Evolutionary conservation across 2,797 vertebrate species (phyloP).

Genomic region (Poeciliopsis paucimaculata): DNA sequence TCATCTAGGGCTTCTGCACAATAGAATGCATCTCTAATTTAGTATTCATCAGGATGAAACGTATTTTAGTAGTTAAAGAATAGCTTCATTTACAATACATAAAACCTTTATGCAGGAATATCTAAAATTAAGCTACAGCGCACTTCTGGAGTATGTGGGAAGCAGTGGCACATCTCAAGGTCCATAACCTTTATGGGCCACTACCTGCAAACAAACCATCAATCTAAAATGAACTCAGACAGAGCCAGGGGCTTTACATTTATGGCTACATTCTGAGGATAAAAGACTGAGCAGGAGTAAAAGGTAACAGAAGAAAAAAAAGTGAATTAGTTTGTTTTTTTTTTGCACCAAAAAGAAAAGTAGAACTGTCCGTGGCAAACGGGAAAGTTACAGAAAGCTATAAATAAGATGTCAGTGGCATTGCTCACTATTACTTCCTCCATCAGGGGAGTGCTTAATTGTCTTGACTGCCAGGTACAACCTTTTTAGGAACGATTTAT

Average conservation of each 20-base stretch:
- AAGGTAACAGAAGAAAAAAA: conserved; percentile 13
- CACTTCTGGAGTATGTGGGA: neutral
- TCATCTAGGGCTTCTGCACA: neutral
- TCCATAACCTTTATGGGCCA: conserved; percentile 36
- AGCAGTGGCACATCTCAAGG: conserved; percentile 9
- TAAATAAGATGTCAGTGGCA: conserved; percentile 63
- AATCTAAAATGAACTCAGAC: conserved; percentile 23
- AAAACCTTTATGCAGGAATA: conserved; percentile 1
- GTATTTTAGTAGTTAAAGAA: neutral
- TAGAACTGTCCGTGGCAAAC: conserved; percentile 47
- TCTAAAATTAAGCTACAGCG: conserved; percentile 15
- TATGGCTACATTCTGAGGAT: conserved; percentile 21
- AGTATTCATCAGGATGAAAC: neutral
- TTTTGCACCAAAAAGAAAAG: conserved; percentile 19
- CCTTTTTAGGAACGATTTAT: conserved; percentile 62
- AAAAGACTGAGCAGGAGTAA: conserved; percentile 26
- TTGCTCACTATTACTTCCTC: conserved; percentile 59
- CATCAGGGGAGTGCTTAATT: conserved; percentile 61
- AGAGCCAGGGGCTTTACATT: conserved; percentile 24
- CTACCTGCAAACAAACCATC: conserved; percentile 32
- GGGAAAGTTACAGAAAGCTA: conserved; percentile 43
- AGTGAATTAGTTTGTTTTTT: conserved; percentile 15
- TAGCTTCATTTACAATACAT: conserved; percentile 2
- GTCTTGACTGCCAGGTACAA: conserved; percentile 51
- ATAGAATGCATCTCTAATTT: neutral